These are phyloP conservation scores for Drosophila buzzatii DNA, from an alignment of 2,888 invertebrate genomes.

Conservation along the genomic window DNA sequence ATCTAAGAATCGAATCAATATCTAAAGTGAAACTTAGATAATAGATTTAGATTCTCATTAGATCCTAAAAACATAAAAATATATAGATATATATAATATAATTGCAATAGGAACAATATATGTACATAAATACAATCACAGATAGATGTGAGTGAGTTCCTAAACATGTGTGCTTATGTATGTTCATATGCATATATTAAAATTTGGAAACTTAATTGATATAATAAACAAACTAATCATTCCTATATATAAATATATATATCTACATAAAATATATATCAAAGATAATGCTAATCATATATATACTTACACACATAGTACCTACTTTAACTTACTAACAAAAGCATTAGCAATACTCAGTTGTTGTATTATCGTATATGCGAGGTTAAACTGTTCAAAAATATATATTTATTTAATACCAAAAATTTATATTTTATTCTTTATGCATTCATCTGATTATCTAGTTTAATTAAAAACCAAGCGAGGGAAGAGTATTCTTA, in stretches of 20 bases:
- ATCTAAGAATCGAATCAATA: conserved; percentile 35
- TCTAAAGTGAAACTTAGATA: conserved; percentile 16
- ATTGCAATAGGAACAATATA: conserved; percentile 5
- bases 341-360: conserved; percentile 16
- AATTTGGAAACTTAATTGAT: conserved; percentile 12
- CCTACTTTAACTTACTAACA: conserved; percentile 18
- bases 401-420: conserved; percentile 4
- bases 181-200: not conserved
- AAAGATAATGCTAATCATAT: conserved; percentile 8
- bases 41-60: conserved; percentile 3
- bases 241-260: conserved; percentile 7
- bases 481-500: too few relatives aligned
- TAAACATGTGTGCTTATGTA: conserved; percentile 7
- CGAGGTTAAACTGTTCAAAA: not conserved
- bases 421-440: not conserved
- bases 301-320: conserved; percentile 27
- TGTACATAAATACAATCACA: not conserved
- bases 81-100: not conserved
- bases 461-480: not conserved
- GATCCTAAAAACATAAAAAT: not conserved
- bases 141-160: conserved; percentile 4
- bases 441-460: not conserved
- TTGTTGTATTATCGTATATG: conserved; percentile 10
- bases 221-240: conserved; percentile 17
- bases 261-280: conserved; percentile 2